Evolutionary conservation across 92 coral and sea anemone species (phyloP).

Genomic region (Muricea muricata): DNA sequence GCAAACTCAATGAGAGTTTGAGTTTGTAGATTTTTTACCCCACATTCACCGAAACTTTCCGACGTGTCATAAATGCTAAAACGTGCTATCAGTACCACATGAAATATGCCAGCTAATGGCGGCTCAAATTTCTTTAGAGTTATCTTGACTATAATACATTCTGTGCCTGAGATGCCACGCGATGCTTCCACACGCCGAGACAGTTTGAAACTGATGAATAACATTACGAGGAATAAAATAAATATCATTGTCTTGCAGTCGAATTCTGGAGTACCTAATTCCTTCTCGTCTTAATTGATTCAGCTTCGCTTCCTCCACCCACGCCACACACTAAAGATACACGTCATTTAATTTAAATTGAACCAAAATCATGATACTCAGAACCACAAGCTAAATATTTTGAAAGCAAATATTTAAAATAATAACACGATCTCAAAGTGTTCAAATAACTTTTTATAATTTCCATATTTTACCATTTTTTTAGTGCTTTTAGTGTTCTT

Average conservation of each 20-base stretch:
- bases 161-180: slow-evolving; percentile 99
- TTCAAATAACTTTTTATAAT: too few relatives aligned
- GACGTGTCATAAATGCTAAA: neutral
- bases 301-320: slow-evolving; percentile 99
- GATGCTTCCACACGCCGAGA: slow-evolving; percentile 90
- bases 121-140: slow-evolving; percentile 24
- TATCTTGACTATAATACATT: slow-evolving; percentile 78
- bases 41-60: neutral
- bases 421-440: too few relatives aligned
- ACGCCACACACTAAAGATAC: slow-evolving; percentile 77
- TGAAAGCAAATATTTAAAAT: too few relatives aligned
- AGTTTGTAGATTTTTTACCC: too few relatives aligned
- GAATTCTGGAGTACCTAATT: slow-evolving; percentile 75
- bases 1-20: neutral
- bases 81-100: neutral
- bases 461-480: too few relatives aligned
- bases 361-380: neutral
- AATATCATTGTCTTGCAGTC: slow-evolving; percentile 91
- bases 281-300: slow-evolving; percentile 96
- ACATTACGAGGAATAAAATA: slow-evolving; percentile 97
- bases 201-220: slow-evolving; percentile 94
- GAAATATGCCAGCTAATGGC: neutral
- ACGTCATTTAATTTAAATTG: neutral
- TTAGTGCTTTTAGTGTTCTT: too few relatives aligned
- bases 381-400: too few relatives aligned